Percentiles rank a stretch among this genome's conserved stretches.
phyloP scores from a whole-genome alignment of 2,113 vertebrate species.

The Nicator chloris region DNA sequence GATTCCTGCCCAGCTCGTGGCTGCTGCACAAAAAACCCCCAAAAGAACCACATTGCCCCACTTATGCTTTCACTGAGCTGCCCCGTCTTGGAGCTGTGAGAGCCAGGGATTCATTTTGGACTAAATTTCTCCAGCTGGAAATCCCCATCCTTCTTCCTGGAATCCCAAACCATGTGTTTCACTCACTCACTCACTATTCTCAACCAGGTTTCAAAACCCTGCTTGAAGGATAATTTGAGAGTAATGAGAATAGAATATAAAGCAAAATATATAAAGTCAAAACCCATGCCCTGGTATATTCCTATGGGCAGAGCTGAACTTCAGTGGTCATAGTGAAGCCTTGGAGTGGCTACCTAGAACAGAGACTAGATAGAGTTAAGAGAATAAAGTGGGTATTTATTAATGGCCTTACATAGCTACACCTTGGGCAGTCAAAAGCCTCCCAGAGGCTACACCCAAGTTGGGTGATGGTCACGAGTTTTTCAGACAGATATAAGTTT shows the following conservation, averaged over 20 bases:
- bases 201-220: neutral
- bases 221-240: neutral
- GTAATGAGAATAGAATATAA: neutral
- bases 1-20: neutral
- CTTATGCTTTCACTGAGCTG: neutral
- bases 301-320: neutral
- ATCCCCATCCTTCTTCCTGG: constrained; percentile 7
- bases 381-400: neutral
- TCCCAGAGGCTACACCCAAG: neutral
- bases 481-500: neutral
- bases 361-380: neutral
- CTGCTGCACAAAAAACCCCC: neutral
- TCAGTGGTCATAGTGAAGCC: neutral
- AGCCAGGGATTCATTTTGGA: neutral
- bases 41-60: neutral
- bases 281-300: neutral
- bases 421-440: neutral
- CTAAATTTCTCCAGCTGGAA: constrained; percentile 40
- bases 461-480: neutral
- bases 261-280: neutral
- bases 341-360: neutral
- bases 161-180: constrained; percentile 16
- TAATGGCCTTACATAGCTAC: neutral
- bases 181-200: constrained; percentile 8
- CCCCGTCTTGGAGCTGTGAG: neutral